A percentile compares a stretch with the other conserved stretches of the same genome.
These are phyloP conservation scores for Tenthredo notha DNA, from an alignment of 2,888 invertebrate species.

Conservation along the genomic window DNA sequence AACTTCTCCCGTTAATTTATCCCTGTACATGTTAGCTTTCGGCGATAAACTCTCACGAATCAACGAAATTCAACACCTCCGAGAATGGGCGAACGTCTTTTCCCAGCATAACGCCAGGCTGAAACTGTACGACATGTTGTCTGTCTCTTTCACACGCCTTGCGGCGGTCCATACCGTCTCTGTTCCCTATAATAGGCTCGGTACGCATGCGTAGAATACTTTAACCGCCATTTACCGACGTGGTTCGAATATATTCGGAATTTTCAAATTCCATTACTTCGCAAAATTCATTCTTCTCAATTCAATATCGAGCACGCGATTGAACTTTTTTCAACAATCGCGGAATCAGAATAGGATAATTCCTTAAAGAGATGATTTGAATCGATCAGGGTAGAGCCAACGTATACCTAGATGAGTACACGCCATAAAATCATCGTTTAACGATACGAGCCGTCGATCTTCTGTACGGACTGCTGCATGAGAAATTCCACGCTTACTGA, in stretches of 20 bases:
- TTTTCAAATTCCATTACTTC: neutral
- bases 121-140: neutral
- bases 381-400: neutral
- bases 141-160: constrained; percentile 23
- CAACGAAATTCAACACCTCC: neutral
- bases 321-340: neutral
- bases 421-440: neutral
- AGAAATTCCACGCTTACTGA: neutral
- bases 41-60: neutral
- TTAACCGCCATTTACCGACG: neutral
- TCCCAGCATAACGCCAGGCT: constrained; percentile 11
- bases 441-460: neutral
- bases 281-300: neutral
- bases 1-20: neutral
- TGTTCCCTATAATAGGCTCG: neutral
- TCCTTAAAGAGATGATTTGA: neutral
- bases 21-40: neutral
- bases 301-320: neutral
- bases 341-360: neutral
- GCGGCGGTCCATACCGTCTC: constrained; percentile 31
- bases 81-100: neutral
- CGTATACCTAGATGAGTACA: neutral
- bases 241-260: neutral
- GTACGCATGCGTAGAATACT: constrained; percentile 3
- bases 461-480: neutral